Base-by-base conservation (phyloP, 2,113 vertebrate species). In the Oophaga pumilio region DNA sequence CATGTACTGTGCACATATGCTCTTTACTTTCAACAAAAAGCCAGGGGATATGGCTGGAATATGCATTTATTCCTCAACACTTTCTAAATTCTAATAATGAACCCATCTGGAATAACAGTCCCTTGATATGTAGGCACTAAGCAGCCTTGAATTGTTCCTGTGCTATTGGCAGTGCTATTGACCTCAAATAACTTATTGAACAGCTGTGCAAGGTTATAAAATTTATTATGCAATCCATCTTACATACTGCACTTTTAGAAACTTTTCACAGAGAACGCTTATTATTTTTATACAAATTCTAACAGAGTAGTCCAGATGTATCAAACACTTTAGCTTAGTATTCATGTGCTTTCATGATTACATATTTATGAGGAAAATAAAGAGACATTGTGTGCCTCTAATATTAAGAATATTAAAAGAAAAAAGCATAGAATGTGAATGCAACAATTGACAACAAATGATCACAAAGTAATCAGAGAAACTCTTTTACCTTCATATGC, bases 21-120 rank as follows among this genome's bases (percentile, higher is more conserved):
- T 77, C 73, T 77, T 84, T 60, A 53, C 71, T 88, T 83, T 77
- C 66, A 66, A 83, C 71, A 88, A 84, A 76, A 88, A 77, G 69
- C 71, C 87, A 88, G 73, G 80, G 71, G 82, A 88, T 82, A 62
- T 88, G 59, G 43, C 73, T 88, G 87, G 87, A 88, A 83, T 83
- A 88, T 83, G 68, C 81, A 88, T 88, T 88, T 84, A 88, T 84
- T 88, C 87, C 59, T 68, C 60, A 88, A 84, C 87, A 88, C 87
- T 88, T 87, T 87, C 86, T 87, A 87, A 87, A 87, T 87, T 88
- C 80, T 81, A 83, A 84, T 84, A 88, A 88, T 83, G 49, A 88
- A 74, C 33, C 87, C 87, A 88, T 84, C 80, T 88, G 87, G 87
- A 77, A 84, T 88, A 88, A 77, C 43, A 64, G 60, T 49, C 87